Conservation (phyloP, 2,797 vertebrate species). For the Phyllotis vaccarum region DNA sequence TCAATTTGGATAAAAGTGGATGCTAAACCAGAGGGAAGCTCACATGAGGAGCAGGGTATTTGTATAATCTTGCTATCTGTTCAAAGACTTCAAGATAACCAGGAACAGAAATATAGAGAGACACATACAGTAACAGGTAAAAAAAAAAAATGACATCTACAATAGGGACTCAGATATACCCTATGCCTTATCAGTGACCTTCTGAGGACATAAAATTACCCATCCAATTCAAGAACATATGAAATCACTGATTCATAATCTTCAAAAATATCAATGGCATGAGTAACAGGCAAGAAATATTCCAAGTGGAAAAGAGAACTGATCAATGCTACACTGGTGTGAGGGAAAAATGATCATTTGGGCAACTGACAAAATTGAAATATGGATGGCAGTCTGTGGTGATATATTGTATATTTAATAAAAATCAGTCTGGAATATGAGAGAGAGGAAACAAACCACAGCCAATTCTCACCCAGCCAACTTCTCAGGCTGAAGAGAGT, state of each 20-base stretch:
- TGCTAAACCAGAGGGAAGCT: neutral
- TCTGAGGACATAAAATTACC: conserved; percentile 2
- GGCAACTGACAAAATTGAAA: neutral
- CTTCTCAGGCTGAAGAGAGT: no score
- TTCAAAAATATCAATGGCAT: neutral
- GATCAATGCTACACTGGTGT: neutral
- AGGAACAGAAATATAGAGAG: neutral
- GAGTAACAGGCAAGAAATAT: neutral
- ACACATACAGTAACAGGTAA: neutral
- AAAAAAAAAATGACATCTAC: conserved; percentile 18
- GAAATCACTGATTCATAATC: neutral
- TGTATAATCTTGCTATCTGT: neutral
- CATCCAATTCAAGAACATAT: neutral
- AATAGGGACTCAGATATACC: neutral
- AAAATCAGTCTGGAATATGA: no score
- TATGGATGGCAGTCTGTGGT: neutral
- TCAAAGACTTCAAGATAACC: neutral
- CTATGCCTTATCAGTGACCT: neutral
- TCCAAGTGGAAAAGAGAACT: neutral
- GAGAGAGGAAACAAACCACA: no score
- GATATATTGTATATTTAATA: no score
- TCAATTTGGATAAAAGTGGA: neutral
- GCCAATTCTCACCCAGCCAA: no score
- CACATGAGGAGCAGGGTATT: neutral
- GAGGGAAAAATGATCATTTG: neutral